These are phyloP conservation scores for Dinothrombium tinctorium DNA, from an alignment of 1,140 invertebrate species.

Conservation along the genomic window DNA sequence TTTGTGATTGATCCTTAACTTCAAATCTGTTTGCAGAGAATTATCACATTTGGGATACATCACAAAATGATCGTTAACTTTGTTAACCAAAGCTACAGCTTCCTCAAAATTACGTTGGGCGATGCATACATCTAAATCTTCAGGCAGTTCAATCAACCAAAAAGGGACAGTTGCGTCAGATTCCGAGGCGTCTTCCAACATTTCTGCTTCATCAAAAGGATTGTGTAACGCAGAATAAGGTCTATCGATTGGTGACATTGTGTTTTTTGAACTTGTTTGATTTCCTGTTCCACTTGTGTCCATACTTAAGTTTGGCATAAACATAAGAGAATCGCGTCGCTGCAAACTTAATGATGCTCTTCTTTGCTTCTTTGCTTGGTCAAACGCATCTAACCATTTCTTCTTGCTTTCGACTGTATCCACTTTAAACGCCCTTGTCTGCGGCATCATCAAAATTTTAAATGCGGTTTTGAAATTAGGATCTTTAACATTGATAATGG, in stretches of 20 bases:
- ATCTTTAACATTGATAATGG: slow-evolving; percentile 70
- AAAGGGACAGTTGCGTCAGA: slow-evolving; percentile 33
- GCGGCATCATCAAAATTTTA: slow-evolving; percentile 77
- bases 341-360: slow-evolving; percentile 6
- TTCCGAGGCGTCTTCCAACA: slow-evolving; percentile 17
- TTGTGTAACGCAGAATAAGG: slow-evolving; percentile 5
- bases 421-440: slow-evolving; percentile 28
- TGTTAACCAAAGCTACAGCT: slow-evolving; percentile 54
- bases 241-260: slow-evolving; percentile 4
- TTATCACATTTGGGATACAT: slow-evolving; percentile 14
- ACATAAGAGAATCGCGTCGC: slow-evolving; percentile 1
- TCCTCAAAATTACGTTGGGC: slow-evolving; percentile 94
- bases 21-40: slow-evolving; percentile 8
- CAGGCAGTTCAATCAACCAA: slow-evolving; percentile 72
- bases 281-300: not conserved
- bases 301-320: no score
- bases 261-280: no score
- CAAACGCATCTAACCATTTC: slow-evolving; percentile 82
- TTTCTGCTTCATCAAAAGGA: slow-evolving; percentile 15
- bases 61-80: slow-evolving; percentile 23
- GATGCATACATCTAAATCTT: slow-evolving; percentile 85
- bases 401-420: slow-evolving; percentile 30
- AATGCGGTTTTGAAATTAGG: slow-evolving; percentile 57
- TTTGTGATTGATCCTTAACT: slow-evolving; percentile 39
- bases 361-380: slow-evolving; percentile 53